These are phyloP conservation scores for Limnothrissa miodon DNA, from an alignment of 2,113 vertebrate species.

Conservation along the genomic window DNA sequence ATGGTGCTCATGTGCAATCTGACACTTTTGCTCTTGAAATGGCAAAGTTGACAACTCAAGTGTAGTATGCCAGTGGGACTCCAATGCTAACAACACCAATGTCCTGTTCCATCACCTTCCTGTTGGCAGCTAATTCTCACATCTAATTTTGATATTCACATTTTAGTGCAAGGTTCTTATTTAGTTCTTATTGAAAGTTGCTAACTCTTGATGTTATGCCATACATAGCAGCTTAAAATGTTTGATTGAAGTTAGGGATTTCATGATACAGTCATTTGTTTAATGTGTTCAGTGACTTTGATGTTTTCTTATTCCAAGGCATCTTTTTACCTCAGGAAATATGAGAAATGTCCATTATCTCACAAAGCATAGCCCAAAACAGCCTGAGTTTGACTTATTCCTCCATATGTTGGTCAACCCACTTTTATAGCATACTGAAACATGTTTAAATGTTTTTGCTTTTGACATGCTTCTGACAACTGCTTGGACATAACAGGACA, in stretches of 20 bases:
- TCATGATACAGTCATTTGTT: no score
- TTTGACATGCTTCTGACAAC: no score
- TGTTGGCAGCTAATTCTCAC: conserved; percentile 63
- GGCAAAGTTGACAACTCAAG: conserved; percentile 72
- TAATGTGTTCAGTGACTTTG: no score
- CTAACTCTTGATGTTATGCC: conserved; percentile 74
- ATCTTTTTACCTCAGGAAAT: no score
- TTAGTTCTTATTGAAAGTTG: conserved; percentile 71
- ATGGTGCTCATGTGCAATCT: conserved; percentile 67
- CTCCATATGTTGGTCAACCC: no score
- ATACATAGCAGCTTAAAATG: conserved; percentile 33
- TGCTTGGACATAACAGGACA: no score
- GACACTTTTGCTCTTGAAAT: conserved; percentile 70
- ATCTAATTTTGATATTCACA: conserved; percentile 76
- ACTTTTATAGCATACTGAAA: no score
- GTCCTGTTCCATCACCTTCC: conserved; percentile 53
- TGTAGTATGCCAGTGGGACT: conserved; percentile 73
- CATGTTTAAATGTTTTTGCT: no score
- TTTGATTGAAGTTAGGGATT: not conserved
- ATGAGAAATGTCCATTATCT: no score
- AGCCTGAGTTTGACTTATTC: no score
- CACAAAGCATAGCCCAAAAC: no score
- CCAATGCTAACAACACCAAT: conserved; percentile 76
- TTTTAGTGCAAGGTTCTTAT: conserved; percentile 69
- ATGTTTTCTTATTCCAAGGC: no score